These are phyloP conservation scores for Erpobdella octoculata DNA, from an alignment of 2,888 invertebrate genomes.

Conservation along the genomic window DNA sequence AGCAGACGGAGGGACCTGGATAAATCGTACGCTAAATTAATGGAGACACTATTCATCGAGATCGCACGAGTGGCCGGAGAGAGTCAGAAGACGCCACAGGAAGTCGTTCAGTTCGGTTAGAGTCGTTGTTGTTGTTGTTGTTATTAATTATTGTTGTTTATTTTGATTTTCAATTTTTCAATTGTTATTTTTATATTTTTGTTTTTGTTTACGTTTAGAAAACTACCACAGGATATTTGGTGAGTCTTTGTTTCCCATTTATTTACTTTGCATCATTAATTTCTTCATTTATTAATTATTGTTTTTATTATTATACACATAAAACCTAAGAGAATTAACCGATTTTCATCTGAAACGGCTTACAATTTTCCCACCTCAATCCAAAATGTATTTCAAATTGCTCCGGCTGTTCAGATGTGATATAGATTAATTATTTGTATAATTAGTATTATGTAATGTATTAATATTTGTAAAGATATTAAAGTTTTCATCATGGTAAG, in stretches of 20 bases:
- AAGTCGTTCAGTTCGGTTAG: conserved; percentile 78
- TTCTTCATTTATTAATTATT: background rate
- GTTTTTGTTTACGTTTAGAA: conserved; percentile 58
- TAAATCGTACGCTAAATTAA: conserved; percentile 51
- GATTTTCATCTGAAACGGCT: background rate
- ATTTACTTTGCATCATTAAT: background rate
- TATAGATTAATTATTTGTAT: too few species aligned
- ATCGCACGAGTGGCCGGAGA: conserved; percentile 70
- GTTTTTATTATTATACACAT: background rate
- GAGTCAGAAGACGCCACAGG: conserved; percentile 81
- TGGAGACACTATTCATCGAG: conserved; percentile 74
- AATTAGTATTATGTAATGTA: too few species aligned
- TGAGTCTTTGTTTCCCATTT: conserved; percentile 41
- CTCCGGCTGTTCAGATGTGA: too few species aligned
- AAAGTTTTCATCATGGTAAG: too few species aligned
- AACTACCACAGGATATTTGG: conserved; percentile 86
- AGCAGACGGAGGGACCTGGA: conserved; percentile 60
- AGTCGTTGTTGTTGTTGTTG: background rate
- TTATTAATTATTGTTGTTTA: background rate
- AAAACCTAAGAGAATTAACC: too few species aligned
- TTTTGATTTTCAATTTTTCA: background rate
- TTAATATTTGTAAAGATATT: too few species aligned
- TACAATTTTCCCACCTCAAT: too few species aligned
- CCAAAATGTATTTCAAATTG: too few species aligned
- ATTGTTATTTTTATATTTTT: background rate